Evolutionary conservation across 1,140 invertebrate species (phyloP), one percentile per base, ranked within the genome.

Genomic region (Pteromalus puparum): DNA sequence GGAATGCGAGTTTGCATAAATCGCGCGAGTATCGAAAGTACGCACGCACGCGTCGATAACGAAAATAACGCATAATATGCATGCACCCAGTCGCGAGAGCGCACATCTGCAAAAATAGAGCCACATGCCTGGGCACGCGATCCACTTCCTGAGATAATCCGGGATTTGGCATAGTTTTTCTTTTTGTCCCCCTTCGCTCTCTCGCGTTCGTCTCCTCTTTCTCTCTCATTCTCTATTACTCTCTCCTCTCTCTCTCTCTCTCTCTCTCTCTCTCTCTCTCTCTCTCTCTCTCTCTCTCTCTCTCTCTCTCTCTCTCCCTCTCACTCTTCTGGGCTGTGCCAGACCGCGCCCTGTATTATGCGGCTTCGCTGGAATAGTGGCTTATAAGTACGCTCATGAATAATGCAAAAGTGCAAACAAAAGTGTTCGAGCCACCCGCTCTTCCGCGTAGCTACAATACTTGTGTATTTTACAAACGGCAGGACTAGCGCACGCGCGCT

Each of bases 361-460:
- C 86, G 82, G 84, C 88, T 85, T 28, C 30, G 68, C 48, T 86
- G 89, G 87, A 88, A 91, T 91, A 89, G 89, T 89, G 84, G 89
- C 88, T 91, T 91, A 92, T 91, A 91, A 90, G 91, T 89, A 89
- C 86, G 86, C 86, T 92, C 90, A 91, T 92, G 91, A 92, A 92
- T 92, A 91, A 92, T 92, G 90, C 90, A 91, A 77, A 48, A 86
- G 82, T 26, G 88, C 86, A 89, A 89, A 91, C 89, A 91, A 92
- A 91, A 90, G 88, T 90, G 87, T 87, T 80, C 83, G 85, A 82
- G 85, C 82, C 75, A 73, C 84, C 38, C 83, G 81, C 86, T 87
- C 81, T 76, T 86, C 83, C 77, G 86, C 81, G 12, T 61, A 61
- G 21, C 87, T 90, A 90, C 87, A 89, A 89, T 88, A 88, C 88